Percentiles rank a stretch among this genome's conserved stretches.
Evolutionary conservation across 2,797 vertebrate genomes (phyloP).

Genomic region (Girardinus metallicus): DNA sequence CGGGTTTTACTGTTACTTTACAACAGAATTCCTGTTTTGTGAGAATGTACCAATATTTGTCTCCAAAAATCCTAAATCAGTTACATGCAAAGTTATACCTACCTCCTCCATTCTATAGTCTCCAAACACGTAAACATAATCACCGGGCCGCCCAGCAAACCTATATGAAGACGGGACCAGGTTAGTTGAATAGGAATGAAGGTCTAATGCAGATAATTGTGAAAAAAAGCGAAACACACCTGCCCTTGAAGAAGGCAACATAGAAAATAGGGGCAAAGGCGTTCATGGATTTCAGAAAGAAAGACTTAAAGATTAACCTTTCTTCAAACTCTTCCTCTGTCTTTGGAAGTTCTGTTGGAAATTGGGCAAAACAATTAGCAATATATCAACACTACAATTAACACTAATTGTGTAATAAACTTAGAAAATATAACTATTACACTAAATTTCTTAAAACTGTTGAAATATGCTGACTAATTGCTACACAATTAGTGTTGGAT

Average conservation of each 20-base stretch:
- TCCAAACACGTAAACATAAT: constrained; percentile 93
- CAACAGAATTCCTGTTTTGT: neutral
- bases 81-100: constrained; percentile 12
- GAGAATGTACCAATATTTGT: neutral
- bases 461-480: neutral
- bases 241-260: constrained; percentile 99
- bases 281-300: constrained; percentile 97
- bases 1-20: neutral
- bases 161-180: constrained; percentile 69
- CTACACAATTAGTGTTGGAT: neutral
- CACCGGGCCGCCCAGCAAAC: constrained; percentile 93
- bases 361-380: constrained; percentile 6
- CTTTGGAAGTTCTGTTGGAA: constrained; percentile 90
- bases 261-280: constrained; percentile 98
- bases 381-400: neutral
- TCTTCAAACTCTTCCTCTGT: constrained; percentile 95
- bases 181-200: constrained; percentile 1
- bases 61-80: constrained; percentile 2
- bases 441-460: neutral
- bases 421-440: too few species aligned
- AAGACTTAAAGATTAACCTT: constrained; percentile 93
- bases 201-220: neutral
- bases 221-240: constrained; percentile 73
- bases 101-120: constrained; percentile 97
- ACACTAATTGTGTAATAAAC: neutral